Evolutionary conservation across 2,888 invertebrate species (phyloP), one percentile per base, ranked within the genome.

Genomic region (Eupithecia insigniata): DNA sequence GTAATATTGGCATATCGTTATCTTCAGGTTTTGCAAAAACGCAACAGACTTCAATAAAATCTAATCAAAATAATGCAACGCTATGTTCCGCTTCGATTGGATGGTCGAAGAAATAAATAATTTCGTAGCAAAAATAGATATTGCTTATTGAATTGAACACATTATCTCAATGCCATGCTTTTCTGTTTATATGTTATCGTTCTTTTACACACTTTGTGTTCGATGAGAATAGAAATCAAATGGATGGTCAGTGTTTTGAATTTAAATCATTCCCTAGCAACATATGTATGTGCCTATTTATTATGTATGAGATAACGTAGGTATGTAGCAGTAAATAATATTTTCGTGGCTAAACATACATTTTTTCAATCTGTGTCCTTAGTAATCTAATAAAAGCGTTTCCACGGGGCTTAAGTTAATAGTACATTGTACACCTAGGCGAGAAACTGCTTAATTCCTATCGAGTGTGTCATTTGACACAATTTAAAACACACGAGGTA

Each of bases 121-220:
- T n/a, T 34, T 62, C 28, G 43, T 66, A 58, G 67, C 58, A 70
- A 58, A 67, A 65, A 73, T 65, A 70, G 65, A 51, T 55, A 62
- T 66, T 36, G 64, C 66, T 67, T 70, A 67, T 67, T 69, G 34
- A 67, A 67, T 64, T 36, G 34, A 69, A 67, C 30, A 62, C 64
- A 65, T 67, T 65, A 36, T 64, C 58, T 68, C 60, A 73, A 70
- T 73, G 30, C 46, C 60, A 62, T 64, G 61, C 32, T 64, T 60
- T 58, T 62, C 16, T 65, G 16, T n/a, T n/a, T n/a, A 65, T 55
- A 67, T 34, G 36, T 14, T 67, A 55, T 26, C 55, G 43, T 28
- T 46, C 28, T 32, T 51, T n/a, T 22, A 30, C 6, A 18, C 46
- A 32, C 22, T 26, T 46, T 55, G 55, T 55, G 22, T 55, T 55